phyloP scores from a whole-genome alignment of 2,888 invertebrate species.

The Drosophila demipolita region DNA sequence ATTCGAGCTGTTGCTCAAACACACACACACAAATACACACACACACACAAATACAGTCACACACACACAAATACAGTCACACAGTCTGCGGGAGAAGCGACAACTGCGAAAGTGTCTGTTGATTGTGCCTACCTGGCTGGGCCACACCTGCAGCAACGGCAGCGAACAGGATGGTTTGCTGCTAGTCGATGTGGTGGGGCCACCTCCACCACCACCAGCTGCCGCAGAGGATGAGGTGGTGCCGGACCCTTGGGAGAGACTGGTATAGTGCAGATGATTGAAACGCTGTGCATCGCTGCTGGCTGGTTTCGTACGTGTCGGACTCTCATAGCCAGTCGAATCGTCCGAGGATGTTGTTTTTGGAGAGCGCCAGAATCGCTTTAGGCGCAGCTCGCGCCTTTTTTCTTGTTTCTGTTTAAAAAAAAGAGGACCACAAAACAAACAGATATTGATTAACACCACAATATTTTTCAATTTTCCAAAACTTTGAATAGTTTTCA shows the following conservation, averaged over 20 bases:
- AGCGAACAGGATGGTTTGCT: conserved; percentile 86
- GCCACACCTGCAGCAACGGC: conserved; percentile 89
- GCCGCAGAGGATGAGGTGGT: conserved; percentile 66
- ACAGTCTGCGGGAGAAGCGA: conserved; percentile 10
- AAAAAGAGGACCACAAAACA: not conserved
- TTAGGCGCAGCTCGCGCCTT: conserved; percentile 85
- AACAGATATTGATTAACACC: conserved; percentile 15
- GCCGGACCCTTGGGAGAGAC: conserved; percentile 76
- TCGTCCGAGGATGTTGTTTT: conserved; percentile 85
- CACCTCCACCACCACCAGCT: conserved; percentile 41
- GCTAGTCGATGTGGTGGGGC: conserved; percentile 52
- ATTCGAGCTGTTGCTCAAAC: conserved; percentile 26
- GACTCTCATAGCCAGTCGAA: conserved; percentile 86
- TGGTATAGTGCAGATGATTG: conserved; percentile 82
- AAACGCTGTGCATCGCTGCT: conserved; percentile 84
- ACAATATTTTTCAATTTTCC: not conserved
- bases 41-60: conserved; percentile 2
- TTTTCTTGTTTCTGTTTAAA: conserved; percentile 85
- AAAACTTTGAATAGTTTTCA: not conserved
- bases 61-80: conserved; percentile 1
- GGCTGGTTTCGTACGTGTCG: conserved; percentile 82
- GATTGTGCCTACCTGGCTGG: conserved; percentile 86
- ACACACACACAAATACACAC: conserved; percentile 8
- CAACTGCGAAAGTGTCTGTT: conserved; percentile 14
- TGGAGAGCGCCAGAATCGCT: conserved; percentile 85